phyloP scores from a whole-genome alignment of 2,888 invertebrate genomes.

The Cantharis flavilabris region DNA sequence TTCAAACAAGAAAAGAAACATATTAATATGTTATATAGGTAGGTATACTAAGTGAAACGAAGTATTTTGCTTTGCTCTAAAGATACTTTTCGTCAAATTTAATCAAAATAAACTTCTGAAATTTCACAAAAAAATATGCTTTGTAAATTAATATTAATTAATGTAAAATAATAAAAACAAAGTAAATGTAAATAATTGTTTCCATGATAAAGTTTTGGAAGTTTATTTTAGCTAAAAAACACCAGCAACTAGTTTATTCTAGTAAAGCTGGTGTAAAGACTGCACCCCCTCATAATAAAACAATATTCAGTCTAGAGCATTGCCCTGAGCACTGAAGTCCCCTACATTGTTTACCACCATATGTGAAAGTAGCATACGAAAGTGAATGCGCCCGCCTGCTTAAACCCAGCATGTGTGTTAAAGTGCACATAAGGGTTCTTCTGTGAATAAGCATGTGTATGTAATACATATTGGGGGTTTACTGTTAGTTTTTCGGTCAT shows the following conservation, averaged over 20 bases:
- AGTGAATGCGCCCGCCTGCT: conserved; percentile 33
- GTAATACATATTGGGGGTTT: conserved; percentile 14
- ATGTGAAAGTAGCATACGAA: conserved; percentile 35
- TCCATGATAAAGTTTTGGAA: background rate
- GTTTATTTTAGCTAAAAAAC: background rate
- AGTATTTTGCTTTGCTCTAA: too few species aligned
- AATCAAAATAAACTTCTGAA: too few species aligned
- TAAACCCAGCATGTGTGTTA: conserved; percentile 28
- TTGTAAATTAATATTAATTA: too few species aligned
- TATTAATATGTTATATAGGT: too few species aligned
- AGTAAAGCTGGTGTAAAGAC: conserved; percentile 20
- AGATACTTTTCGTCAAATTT: too few species aligned
- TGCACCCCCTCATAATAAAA: conserved; percentile 35
- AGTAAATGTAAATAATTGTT: background rate
- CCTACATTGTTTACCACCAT: conserved; percentile 35
- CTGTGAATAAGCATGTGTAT: conserved; percentile 22
- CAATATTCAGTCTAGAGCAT: conserved; percentile 31
- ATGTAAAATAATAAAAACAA: background rate
- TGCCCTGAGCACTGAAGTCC: conserved; percentile 31
- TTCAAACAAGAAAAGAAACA: too few species aligned
- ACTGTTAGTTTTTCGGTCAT: conserved; percentile 18
- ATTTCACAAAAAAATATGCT: too few species aligned
- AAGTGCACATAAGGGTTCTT: conserved; percentile 27
- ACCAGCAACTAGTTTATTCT: background rate
- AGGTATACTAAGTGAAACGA: too few species aligned